These are phyloP conservation scores for Halocaridina rubra DNA, from an alignment of 2,888 invertebrate species.

Conservation along the genomic window DNA sequence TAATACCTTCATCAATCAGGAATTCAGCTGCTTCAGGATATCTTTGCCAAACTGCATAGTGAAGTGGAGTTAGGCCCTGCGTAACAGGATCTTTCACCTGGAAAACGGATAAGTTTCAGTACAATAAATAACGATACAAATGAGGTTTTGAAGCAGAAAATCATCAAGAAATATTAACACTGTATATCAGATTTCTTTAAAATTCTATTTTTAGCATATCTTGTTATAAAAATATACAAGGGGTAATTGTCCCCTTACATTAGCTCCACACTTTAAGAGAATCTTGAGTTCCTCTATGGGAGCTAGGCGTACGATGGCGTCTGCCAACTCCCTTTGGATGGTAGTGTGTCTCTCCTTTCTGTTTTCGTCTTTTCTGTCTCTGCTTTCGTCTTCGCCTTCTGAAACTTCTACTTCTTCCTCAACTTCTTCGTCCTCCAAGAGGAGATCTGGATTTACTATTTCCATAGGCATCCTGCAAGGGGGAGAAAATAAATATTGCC, in stretches of 20 bases:
- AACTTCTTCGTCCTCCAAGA: slow-evolving; percentile 16
- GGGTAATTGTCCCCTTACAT: slow-evolving; percentile 36
- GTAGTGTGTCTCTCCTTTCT: slow-evolving; percentile 16
- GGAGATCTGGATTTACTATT: slow-evolving; percentile 29
- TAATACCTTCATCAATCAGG: slow-evolving; percentile 60
- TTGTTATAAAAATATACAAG: too few relatives aligned
- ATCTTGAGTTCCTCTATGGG: slow-evolving; percentile 88
- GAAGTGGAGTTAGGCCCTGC: slow-evolving; percentile 87
- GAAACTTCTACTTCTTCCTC: slow-evolving; percentile 3
- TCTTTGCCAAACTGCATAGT: slow-evolving; percentile 92
- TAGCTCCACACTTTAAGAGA: slow-evolving; percentile 86
- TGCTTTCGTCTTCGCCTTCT: slow-evolving; percentile 6
- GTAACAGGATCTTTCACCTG: slow-evolving; percentile 82
- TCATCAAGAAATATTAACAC: too few relatives aligned
- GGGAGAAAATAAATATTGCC: too few relatives aligned
- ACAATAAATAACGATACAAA: too few relatives aligned
- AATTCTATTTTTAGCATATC: too few relatives aligned
- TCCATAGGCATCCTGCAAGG: slow-evolving; percentile 38
- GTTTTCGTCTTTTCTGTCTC: background rate
- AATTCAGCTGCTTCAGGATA: slow-evolving; percentile 79
- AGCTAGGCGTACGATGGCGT: slow-evolving; percentile 89
- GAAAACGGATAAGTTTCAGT: too few relatives aligned
- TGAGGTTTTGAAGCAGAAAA: too few relatives aligned
- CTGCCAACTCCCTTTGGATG: slow-evolving; percentile 86
- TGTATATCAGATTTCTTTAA: too few relatives aligned